A percentile compares a stretch with the other conserved stretches of the same genome.
Evolutionary conservation across 2,888 invertebrate species (phyloP).

Genomic region (Apodemia duryi): DNA sequence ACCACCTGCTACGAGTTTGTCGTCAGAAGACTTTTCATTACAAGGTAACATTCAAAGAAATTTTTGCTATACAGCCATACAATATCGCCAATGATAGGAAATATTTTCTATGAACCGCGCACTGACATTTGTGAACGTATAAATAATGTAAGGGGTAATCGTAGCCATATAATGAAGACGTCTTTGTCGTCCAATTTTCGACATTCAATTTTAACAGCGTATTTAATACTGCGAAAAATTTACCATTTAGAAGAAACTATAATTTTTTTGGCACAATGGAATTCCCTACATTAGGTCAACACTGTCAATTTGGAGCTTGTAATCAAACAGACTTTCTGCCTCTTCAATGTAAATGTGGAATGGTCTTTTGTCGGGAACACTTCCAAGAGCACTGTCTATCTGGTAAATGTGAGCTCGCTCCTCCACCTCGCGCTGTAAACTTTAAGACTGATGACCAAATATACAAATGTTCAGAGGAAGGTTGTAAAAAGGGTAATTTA

Average conservation of each 20-base stretch:
- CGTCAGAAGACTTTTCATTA: conserved; percentile 60
- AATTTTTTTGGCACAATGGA: conserved; percentile 77
- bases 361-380: conserved; percentile 84
- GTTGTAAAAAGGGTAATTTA: conserved; percentile 80
- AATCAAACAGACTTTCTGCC: conserved; percentile 87
- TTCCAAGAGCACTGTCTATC: conserved; percentile 76
- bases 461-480: conserved; percentile 76
- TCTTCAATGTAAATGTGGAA: conserved; percentile 81
- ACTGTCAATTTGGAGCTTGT: conserved; percentile 81
- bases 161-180: too few species aligned
- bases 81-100: too few species aligned
- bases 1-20: conserved; percentile 66
- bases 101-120: too few species aligned
- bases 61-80: too few species aligned
- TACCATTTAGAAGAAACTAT: not conserved
- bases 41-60: conserved; percentile 34
- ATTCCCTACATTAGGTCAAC: conserved; percentile 84
- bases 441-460: conserved; percentile 60
- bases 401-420: conserved; percentile 69
- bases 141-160: too few species aligned
- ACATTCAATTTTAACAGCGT: too few species aligned
- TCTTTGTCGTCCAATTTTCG: too few species aligned
- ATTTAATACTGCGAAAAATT: too few species aligned
- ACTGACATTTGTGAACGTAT: too few species aligned
- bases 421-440: conserved; percentile 58